Conservation (phyloP, 2,888 invertebrate species). For the Brachyptera putata region DNA sequence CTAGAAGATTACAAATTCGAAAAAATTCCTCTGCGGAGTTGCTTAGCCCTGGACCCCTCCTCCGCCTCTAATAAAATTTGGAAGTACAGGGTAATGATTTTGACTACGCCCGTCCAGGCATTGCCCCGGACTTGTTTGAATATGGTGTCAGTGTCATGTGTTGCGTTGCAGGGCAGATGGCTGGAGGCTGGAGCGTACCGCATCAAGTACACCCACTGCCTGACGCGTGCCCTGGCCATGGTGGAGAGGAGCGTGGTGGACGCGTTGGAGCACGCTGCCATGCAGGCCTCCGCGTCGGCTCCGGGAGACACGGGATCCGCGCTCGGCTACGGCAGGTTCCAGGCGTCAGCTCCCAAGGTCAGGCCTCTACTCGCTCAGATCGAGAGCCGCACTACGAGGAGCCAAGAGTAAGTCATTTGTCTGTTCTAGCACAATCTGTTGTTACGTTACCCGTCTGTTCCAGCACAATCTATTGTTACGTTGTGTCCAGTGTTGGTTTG, state of each 20-base stretch:
- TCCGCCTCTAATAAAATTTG: too few species aligned
- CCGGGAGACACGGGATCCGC: constrained; percentile 62
- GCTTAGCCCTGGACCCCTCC: too few species aligned
- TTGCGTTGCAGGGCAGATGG: constrained; percentile 77
- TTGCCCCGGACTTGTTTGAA: too few species aligned
- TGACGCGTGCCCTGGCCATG: constrained; percentile 72
- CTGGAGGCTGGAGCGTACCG: constrained; percentile 81
- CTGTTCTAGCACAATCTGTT: constrained; percentile 14
- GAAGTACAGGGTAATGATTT: too few species aligned
- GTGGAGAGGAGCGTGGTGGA: constrained; percentile 75
- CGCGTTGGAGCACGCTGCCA: constrained; percentile 73
- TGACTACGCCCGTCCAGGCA: too few species aligned
- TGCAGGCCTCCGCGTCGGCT: constrained; percentile 56
- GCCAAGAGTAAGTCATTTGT: constrained; percentile 62
- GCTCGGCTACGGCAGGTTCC: constrained; percentile 91
- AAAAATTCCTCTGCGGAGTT: too few species aligned
- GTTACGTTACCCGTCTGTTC: constrained; percentile 9
- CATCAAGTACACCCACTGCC: constrained; percentile 79
- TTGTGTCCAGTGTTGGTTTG: constrained; percentile 19
- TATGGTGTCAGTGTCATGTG: too few species aligned
- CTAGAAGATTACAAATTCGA: too few species aligned
- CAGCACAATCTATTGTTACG: not conserved
- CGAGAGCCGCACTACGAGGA: constrained; percentile 68
- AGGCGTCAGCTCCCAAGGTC: constrained; percentile 83
- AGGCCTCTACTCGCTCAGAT: constrained; percentile 76